phyloP scores from a whole-genome alignment of 2,797 vertebrate species.

The Rhincodon typus region DNA sequence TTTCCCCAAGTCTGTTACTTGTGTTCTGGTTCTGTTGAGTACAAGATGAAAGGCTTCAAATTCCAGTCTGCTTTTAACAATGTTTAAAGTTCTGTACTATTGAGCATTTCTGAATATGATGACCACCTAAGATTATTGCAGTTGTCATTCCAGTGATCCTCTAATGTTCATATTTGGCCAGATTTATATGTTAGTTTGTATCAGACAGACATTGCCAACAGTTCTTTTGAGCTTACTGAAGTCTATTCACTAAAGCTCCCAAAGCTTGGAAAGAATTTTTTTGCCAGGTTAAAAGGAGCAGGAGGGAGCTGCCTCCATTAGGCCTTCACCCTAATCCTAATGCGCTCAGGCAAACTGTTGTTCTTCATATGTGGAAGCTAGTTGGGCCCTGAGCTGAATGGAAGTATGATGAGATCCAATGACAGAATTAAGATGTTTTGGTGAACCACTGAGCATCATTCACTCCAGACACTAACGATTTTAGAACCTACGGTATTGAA shows the following conservation, averaged over 20 bases:
- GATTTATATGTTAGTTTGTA: too few species aligned
- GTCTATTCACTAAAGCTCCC: background rate
- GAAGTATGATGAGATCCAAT: background rate
- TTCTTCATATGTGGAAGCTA: background rate
- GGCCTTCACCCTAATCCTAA: background rate
- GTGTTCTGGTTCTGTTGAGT: too few species aligned
- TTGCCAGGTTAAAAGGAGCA: background rate
- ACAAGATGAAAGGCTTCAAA: too few species aligned
- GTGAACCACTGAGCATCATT: too few species aligned
- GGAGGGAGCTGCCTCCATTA: background rate
- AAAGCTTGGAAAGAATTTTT: background rate
- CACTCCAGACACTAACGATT: background rate
- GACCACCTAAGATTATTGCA: too few species aligned
- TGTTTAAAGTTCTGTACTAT: too few species aligned
- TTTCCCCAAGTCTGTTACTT: too few species aligned
- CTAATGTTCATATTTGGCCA: too few species aligned
- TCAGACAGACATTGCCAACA: background rate
- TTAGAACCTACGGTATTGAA: background rate
- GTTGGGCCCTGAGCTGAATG: background rate
- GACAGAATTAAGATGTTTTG: background rate
- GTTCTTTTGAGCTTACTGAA: too few species aligned
- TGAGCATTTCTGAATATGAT: too few species aligned
- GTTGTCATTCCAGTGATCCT: too few species aligned
- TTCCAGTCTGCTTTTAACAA: too few species aligned
- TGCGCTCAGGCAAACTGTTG: background rate